phyloP scores from a whole-genome alignment of 23 tunicate species.

The Trididemnum clinides region DNA sequence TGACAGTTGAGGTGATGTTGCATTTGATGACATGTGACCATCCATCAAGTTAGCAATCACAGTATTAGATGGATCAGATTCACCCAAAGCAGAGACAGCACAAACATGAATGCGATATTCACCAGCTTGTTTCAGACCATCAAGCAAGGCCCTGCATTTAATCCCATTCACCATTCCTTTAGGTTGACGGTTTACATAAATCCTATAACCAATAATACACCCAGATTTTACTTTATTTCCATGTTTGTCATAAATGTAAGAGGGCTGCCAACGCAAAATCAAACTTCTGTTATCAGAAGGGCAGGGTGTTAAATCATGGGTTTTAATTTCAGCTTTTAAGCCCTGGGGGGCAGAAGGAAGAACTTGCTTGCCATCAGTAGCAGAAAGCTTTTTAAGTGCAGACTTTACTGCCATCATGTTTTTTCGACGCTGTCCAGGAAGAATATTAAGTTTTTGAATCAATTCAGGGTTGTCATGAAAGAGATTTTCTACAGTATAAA shows the following conservation, averaged over 20 bases:
- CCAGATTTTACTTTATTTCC: slow-evolving; percentile 57
- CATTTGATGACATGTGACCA: background rate
- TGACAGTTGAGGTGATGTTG: background rate
- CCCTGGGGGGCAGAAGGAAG: slow-evolving; percentile 78
- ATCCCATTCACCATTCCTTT: slow-evolving; percentile 86
- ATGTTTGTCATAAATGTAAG: slow-evolving; percentile 69
- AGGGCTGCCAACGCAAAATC: slow-evolving; percentile 77
- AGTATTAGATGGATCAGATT: slow-evolving; percentile 81
- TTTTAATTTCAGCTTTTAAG: slow-evolving; percentile 64
- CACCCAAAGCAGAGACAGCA: slow-evolving; percentile 74
- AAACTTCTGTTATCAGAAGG: slow-evolving; percentile 15
- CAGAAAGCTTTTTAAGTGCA: slow-evolving; percentile 10
- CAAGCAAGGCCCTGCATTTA: slow-evolving; percentile 72
- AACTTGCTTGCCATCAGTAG: slow-evolving; percentile 31
- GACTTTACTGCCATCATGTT: slow-evolving; percentile 51
- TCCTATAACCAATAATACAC: slow-evolving; percentile 74
- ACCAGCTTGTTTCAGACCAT: slow-evolving; percentile 58
- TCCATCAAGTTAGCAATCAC: slow-evolving; percentile 39
- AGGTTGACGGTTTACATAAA: slow-evolving; percentile 92
- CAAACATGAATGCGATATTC: slow-evolving; percentile 75
- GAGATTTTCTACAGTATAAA: slow-evolving; percentile 62
- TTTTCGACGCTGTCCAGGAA: slow-evolving; percentile 76
- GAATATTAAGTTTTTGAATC: slow-evolving; percentile 59
- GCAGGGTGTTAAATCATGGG: background rate
- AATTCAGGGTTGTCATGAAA: slow-evolving; percentile 66